Evolutionary conservation across 2,113 vertebrate genomes (phyloP), one percentile per base, ranked within the genome.

Genomic region (Scortum barcoo): DNA sequence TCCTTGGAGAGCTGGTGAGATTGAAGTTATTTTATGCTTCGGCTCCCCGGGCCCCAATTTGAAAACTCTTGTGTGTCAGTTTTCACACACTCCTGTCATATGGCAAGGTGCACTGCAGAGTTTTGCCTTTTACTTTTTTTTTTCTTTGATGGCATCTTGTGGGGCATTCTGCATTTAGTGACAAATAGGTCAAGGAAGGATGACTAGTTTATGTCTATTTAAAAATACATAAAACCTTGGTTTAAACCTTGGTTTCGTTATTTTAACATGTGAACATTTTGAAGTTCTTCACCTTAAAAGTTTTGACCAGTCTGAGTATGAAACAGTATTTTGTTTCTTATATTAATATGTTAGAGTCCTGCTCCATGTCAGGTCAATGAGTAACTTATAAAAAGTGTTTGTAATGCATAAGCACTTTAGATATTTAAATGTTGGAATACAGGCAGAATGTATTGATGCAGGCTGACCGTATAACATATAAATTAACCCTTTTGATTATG

Each of bases 11-110:
- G 96, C 95, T 78, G 78, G 93, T 95, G 95, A 97, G 97, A 98
- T 98, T 98, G 97, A 98, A 98, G 98, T 97, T 98, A 99, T 99
- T 99, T 98, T 98, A 99, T 99, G 97, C 97, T 98, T 97, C 95
- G 96, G 95, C 96, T 98, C 97, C 96, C 96, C 92, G 95, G 58
- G 96, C 97, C 97, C 97, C 97, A 99, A 97, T 99, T 99, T 99
- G 97, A 97, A 98, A 97, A 98, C 90, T 97, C 97, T 88, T 96
- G 97, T 94, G 94, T 97, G 97, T 98, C 97, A 98, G 97, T 99
- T 99, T 98, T 97, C 96, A 97, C 97, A 98, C 96, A 96, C 96
- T 95, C 96, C 96, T 97, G 97, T 98, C 97, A 97, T 97, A 95
- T 93, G 94, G 96, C 86, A 94, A 93, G 95, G 79, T 90, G 87